A percentile compares a stretch with the other conserved stretches of the same genome.
These are phyloP conservation scores for Hippasteria phrygiana DNA, from an alignment of 53 echinoderm and acorn worm species.

Conservation along the genomic window DNA sequence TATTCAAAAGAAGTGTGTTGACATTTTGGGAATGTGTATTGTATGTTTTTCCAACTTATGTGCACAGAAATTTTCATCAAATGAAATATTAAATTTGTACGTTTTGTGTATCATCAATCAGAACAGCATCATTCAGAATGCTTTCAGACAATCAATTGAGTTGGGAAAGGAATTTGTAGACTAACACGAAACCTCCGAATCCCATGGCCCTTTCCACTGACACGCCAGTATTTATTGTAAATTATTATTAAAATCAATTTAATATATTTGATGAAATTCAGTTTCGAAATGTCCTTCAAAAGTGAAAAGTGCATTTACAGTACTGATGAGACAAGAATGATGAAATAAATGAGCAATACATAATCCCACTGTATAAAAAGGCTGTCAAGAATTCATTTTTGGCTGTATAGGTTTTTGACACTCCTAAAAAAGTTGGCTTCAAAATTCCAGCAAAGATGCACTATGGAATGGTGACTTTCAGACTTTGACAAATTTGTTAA, in stretches of 20 bases:
- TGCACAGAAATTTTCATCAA: constrained; percentile 51
- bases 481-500: too few species aligned
- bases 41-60: constrained; percentile 32
- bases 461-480: too few species aligned
- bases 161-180: not conserved
- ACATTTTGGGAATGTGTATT: constrained; percentile 25
- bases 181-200: not conserved
- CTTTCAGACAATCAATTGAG: not conserved
- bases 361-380: too few species aligned
- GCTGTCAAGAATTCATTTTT: too few species aligned
- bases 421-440: too few species aligned
- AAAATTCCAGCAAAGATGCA: too few species aligned
- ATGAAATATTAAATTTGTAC: constrained; percentile 43
- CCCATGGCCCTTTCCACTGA: constrained; percentile 4
- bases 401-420: too few species aligned
- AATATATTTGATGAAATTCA: constrained; percentile 38
- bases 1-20: constrained; percentile 23
- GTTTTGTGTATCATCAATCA: constrained; percentile 44
- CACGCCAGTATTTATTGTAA: constrained; percentile 54
- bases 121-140: constrained; percentile 5
- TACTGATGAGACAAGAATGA: constrained; percentile 8
- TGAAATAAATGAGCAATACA: constrained; percentile 62
- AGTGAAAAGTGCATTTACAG: constrained; percentile 1
- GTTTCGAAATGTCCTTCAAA: constrained; percentile 10
- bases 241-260: constrained; percentile 15